Conservation (phyloP, 2,113 vertebrate genomes). For the Callionymus lyra region DNA sequence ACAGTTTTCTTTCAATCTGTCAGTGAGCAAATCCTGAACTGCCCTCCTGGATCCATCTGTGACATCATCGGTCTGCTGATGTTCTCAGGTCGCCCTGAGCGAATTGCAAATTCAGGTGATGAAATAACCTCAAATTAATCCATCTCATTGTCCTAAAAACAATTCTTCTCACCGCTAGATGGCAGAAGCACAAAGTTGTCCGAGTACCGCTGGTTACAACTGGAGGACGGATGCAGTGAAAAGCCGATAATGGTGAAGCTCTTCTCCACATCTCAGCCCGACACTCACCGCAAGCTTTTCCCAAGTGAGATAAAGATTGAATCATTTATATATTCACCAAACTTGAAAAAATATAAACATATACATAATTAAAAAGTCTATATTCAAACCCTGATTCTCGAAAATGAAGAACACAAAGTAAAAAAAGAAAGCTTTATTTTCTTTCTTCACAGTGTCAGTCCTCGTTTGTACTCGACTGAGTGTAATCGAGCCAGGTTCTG, state of each 20-base stretch:
- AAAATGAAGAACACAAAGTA: no score
- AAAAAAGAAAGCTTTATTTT: no score
- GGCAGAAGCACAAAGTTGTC: conserved; percentile 45
- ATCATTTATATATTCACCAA: conserved; percentile 1
- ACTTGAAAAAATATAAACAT: no score
- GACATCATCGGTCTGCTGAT: conserved; percentile 64
- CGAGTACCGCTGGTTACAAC: conserved; percentile 64
- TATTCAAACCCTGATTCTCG: no score
- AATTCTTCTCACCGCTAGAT: conserved; percentile 15
- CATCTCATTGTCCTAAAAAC: background rate
- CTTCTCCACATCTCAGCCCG: conserved; percentile 68
- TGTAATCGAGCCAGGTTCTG: conserved; percentile 19
- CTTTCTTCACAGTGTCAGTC: conserved; percentile 44
- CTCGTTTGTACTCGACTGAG: conserved; percentile 55
- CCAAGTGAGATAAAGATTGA: conserved; percentile 47
- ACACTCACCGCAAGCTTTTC: conserved; percentile 47
- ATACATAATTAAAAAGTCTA: no score
- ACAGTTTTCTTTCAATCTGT: background rate
- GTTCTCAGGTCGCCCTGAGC: conserved; percentile 56
- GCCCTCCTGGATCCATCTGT: conserved; percentile 32
- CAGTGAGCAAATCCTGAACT: conserved; percentile 40
- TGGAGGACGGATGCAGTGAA: conserved; percentile 56
- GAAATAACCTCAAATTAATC: background rate
- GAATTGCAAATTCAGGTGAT: conserved; percentile 53
- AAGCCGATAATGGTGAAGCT: conserved; percentile 64